Conservation (phyloP, 2,797 vertebrate species). For the Hoplostethus atlanticus region DNA sequence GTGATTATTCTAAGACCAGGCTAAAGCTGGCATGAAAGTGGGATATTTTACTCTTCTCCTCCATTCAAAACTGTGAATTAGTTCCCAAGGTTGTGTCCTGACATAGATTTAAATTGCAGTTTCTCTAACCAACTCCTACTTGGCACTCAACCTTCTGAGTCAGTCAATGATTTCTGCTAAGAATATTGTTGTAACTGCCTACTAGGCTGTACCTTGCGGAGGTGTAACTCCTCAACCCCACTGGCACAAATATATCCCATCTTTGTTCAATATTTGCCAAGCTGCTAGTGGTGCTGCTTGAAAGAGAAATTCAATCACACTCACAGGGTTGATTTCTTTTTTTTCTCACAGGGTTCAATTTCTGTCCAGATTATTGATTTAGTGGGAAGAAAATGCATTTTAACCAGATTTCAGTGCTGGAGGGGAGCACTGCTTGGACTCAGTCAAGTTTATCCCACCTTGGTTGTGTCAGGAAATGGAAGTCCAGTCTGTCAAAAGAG, state of each 20-base stretch:
- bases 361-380: conserved; percentile 37
- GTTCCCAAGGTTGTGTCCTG: conserved; percentile 5
- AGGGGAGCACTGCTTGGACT: conserved; percentile 1
- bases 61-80: conserved; percentile 31
- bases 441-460: conserved; percentile 8
- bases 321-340: conserved; percentile 10
- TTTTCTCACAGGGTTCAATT: background rate
- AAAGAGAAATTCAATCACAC: conserved; percentile 15
- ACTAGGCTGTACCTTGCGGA: background rate
- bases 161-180: conserved; percentile 9
- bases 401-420: conserved; percentile 11
- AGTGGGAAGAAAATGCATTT: conserved; percentile 16
- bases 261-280: conserved; percentile 6
- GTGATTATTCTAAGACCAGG: conserved; percentile 25
- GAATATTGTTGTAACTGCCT: background rate
- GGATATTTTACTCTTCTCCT: conserved; percentile 3
- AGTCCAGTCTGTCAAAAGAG: conserved; percentile 36
- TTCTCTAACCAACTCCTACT: background rate
- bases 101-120: conserved; percentile 23
- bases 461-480: conserved; percentile 29
- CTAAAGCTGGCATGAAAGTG: conserved; percentile 18
- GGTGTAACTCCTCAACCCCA: background rate
- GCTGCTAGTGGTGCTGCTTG: background rate
- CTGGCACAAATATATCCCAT: conserved; percentile 5
- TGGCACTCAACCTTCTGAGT: background rate